phyloP scores from a whole-genome alignment of 2,888 invertebrate species.

The Agrotis puta region DNA sequence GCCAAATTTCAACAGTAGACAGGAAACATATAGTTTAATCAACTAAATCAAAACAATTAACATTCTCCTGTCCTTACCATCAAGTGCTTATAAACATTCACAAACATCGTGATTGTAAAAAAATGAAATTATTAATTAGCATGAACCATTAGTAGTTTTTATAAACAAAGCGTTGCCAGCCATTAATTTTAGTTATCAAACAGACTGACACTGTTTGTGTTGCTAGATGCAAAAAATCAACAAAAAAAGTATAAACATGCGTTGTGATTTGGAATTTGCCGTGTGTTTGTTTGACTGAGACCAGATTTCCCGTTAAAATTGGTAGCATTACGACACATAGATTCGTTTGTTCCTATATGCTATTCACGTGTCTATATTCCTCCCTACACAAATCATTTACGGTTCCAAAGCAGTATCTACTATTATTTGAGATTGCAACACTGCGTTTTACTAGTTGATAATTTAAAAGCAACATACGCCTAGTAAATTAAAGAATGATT shows the following conservation, averaged over 20 bases:
- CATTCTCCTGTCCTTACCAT: conserved; percentile 21
- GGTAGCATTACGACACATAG: neutral
- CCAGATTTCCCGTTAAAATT: neutral
- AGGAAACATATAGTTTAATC: conserved; percentile 32
- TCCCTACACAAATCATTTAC: neutral
- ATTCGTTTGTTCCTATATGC: no score
- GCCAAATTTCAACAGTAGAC: conserved; percentile 11
- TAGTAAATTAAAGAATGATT: neutral
- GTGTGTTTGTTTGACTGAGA: conserved; percentile 9
- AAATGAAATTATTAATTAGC: conserved; percentile 63
- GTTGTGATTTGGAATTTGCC: conserved; percentile 18
- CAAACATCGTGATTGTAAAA: conserved; percentile 34
- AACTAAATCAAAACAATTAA: conserved; percentile 44
- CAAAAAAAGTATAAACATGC: conserved; percentile 66
- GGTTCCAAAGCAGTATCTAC: neutral
- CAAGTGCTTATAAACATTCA: conserved; percentile 40
- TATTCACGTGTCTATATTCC: neutral
- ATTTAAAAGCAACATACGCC: neutral
- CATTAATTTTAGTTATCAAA: conserved; percentile 73
- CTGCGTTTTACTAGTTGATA: no score
- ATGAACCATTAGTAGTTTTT: conserved; percentile 70
- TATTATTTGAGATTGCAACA: no score
- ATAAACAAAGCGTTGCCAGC: conserved; percentile 70
- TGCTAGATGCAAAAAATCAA: conserved; percentile 64
- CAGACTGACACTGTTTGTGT: conserved; percentile 64